These are phyloP conservation scores for Phaedon cochleariae DNA, from an alignment of 2,888 invertebrate genomes.

Conservation along the genomic window DNA sequence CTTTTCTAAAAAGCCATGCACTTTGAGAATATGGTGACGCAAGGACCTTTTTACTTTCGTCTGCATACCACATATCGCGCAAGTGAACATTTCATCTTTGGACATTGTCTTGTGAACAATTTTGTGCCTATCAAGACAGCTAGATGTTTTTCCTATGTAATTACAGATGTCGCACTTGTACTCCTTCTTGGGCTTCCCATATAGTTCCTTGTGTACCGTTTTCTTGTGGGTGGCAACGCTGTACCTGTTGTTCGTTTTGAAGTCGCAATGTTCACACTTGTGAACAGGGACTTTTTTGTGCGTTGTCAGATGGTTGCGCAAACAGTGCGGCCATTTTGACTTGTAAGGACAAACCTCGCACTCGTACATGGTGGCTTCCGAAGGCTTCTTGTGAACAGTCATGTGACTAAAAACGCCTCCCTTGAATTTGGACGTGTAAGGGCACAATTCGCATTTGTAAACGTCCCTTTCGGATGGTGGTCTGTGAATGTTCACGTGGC, in stretches of 20 bases:
- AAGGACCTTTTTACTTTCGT: background rate
- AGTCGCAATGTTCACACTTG: conserved; percentile 6
- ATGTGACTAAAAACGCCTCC: background rate
- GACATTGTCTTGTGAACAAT: background rate
- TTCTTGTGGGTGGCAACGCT: conserved; percentile 14
- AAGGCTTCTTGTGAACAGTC: background rate
- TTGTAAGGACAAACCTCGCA: conserved; percentile 13
- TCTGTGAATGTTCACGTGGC: conserved; percentile 13
- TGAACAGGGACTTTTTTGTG: background rate
- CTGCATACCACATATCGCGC: background rate
- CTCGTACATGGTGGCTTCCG: conserved; percentile 5
- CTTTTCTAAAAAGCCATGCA: background rate
- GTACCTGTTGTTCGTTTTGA: conserved; percentile 14
- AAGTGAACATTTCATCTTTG: conserved; percentile 1
- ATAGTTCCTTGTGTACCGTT: background rate
- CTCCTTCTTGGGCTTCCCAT: background rate
- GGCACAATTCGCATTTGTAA: conserved; percentile 8
- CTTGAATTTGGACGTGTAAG: conserved; percentile 9
- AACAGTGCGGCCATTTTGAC: conserved; percentile 11
- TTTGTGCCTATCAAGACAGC: background rate
- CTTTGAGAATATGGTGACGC: background rate
- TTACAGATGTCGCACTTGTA: background rate
- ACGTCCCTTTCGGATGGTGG: background rate
- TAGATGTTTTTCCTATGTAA: background rate
- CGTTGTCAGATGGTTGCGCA: conserved; percentile 8